Conservation (phyloP, 2,888 invertebrate genomes). For the Liopterus haemorrhoidalis region DNA sequence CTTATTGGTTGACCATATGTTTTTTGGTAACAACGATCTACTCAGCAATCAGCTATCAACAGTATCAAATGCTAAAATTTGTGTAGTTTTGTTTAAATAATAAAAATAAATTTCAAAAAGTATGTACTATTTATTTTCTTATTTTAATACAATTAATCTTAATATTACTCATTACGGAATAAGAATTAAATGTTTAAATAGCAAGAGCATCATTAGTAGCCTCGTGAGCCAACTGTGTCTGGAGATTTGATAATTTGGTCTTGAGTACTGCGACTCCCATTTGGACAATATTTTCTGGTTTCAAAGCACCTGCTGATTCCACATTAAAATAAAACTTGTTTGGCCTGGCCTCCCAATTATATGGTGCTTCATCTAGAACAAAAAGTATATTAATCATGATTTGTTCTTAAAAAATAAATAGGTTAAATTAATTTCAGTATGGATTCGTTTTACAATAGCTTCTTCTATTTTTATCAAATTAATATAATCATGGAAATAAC, state of each 20-base stretch:
- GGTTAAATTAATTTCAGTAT: no score
- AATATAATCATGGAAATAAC: no score
- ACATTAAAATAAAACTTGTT: constrained; percentile 97
- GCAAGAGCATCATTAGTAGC: constrained; percentile 77
- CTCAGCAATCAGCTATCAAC: no score
- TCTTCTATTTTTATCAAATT: no score
- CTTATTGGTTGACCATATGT: no score
- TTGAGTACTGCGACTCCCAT: constrained; percentile 91
- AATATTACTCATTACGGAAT: constrained; percentile 14
- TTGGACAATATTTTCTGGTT: constrained; percentile 93
- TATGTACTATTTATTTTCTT: not conserved
- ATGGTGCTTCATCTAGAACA: constrained; percentile 75
- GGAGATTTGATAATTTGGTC: constrained; percentile 91
- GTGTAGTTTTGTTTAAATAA: not conserved
- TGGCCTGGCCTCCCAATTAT: constrained; percentile 90
- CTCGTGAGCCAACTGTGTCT: constrained; percentile 86
- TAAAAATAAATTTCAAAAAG: not conserved
- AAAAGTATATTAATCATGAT: no score
- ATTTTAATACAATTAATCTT: constrained; percentile 12
- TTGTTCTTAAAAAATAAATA: no score
- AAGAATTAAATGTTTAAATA: constrained; percentile 51
- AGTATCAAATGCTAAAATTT: no score
- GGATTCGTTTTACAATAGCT: no score
- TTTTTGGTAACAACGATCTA: no score
- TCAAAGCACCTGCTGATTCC: constrained; percentile 89